Evolutionary conservation across 2,797 vertebrate genomes (phyloP).

Genomic region (Pangasius mekongensis): DNA sequence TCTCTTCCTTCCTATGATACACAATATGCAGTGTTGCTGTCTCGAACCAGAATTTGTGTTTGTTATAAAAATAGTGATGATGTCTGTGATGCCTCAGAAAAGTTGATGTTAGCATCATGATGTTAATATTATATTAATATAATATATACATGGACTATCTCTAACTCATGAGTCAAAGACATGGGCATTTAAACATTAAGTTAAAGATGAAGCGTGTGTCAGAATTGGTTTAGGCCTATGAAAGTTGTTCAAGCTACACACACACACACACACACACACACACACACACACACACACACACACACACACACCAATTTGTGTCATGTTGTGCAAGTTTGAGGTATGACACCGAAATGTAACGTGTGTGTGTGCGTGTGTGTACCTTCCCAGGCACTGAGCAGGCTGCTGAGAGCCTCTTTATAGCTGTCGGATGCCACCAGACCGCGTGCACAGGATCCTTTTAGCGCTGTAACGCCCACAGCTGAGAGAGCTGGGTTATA

Average conservation of each 20-base stretch:
- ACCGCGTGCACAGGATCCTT: conserved; percentile 61
- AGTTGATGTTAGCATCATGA: background rate
- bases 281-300: background rate
- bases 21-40: background rate
- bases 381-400: conserved; percentile 85
- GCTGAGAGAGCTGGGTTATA: conserved; percentile 78
- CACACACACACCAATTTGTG: background rate
- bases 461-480: conserved; percentile 78
- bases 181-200: background rate
- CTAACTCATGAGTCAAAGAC: background rate
- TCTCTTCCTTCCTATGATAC: too few species aligned
- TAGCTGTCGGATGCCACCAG: conserved; percentile 74
- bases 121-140: background rate
- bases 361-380: conserved; percentile 2
- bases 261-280: background rate
- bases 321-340: background rate
- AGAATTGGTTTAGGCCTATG: background rate
- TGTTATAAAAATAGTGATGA: background rate
- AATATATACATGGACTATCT: background rate
- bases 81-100: background rate
- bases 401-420: conserved; percentile 71
- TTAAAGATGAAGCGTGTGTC: background rate
- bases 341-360: background rate
- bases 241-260: background rate
- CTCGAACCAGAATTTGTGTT: too few species aligned